A percentile compares a stretch with the other conserved stretches of the same genome.
phyloP scores from a whole-genome alignment of 2,797 vertebrate genomes.

The Bradypodion ventrale region DNA sequence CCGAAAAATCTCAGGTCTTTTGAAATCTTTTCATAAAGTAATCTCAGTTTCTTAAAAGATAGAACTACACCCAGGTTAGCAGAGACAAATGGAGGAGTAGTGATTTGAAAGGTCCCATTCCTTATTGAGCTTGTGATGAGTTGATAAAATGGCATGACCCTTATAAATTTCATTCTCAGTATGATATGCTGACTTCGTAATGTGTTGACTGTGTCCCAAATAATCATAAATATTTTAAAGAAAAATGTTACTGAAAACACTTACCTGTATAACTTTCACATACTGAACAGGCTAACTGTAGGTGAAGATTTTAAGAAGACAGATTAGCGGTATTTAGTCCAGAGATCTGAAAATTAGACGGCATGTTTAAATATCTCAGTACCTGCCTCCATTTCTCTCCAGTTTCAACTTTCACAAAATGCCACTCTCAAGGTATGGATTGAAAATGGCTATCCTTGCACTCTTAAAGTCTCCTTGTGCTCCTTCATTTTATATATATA shows the following conservation, averaged over 20 bases:
- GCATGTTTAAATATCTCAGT: neutral
- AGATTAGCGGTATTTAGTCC: neutral
- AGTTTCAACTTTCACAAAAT: slow-evolving; percentile 5
- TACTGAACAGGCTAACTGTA: neutral
- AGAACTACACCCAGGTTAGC: neutral
- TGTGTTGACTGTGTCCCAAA: neutral
- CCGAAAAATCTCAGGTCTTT: neutral
- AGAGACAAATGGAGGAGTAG: neutral
- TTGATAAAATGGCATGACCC: neutral
- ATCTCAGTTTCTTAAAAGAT: neutral
- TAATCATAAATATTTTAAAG: neutral
- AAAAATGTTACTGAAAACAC: neutral
- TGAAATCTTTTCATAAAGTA: slow-evolving; percentile 8
- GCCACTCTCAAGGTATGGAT: neutral
- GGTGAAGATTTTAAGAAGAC: neutral
- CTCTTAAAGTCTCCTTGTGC: neutral
- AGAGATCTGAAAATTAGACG: neutral
- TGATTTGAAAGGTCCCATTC: slow-evolving; percentile 10
- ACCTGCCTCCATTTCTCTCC: neutral
- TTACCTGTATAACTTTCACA: neutral
- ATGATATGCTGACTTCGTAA: slow-evolving; percentile 32
- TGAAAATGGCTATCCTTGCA: neutral
- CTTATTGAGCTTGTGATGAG: neutral
- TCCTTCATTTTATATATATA: neutral
- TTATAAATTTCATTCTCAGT: slow-evolving; percentile 3